phyloP scores from a whole-genome alignment of 1,140 invertebrate species.

The Microplitis mediator region DNA sequence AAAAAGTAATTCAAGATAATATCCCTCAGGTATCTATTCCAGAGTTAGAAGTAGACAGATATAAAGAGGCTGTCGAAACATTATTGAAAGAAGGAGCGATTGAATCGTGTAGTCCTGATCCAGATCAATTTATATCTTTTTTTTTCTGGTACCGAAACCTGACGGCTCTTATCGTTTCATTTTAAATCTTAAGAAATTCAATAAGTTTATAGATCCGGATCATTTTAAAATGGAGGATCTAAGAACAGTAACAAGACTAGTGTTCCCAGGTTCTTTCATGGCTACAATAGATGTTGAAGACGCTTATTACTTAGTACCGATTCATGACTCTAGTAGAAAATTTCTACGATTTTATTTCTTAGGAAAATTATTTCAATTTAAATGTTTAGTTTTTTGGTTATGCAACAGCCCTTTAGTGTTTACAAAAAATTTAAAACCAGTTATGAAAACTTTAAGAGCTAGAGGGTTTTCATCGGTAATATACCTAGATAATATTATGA shows the following conservation, averaged over 20 bases:
- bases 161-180: constrained; percentile 17
- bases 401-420: constrained; percentile 14
- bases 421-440: constrained; percentile 1
- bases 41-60: not conserved
- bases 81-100: constrained; percentile 16
- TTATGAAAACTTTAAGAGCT: constrained; percentile 3
- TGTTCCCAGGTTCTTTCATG: constrained; percentile 20
- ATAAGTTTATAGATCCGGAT: constrained; percentile 8
- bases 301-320: constrained; percentile 30
- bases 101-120: not conserved
- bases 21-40: constrained; percentile 7
- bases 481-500: constrained; percentile 14
- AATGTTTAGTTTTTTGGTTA: constrained; percentile 12
- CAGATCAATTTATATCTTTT: constrained; percentile 20
- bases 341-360: constrained; percentile 26
- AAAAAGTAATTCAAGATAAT: not conserved
- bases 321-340: constrained; percentile 29
- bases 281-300: constrained; percentile 19
- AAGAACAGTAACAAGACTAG: constrained; percentile 1
- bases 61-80: not conserved
- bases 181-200: constrained; percentile 17
- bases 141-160: constrained; percentile 21
- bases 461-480: constrained; percentile 7
- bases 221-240: constrained; percentile 26
- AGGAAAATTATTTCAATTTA: constrained; percentile 12